Evolutionary conservation across 2,113 vertebrate genomes (phyloP).

Genomic region (Gambusia holbrooki): DNA sequence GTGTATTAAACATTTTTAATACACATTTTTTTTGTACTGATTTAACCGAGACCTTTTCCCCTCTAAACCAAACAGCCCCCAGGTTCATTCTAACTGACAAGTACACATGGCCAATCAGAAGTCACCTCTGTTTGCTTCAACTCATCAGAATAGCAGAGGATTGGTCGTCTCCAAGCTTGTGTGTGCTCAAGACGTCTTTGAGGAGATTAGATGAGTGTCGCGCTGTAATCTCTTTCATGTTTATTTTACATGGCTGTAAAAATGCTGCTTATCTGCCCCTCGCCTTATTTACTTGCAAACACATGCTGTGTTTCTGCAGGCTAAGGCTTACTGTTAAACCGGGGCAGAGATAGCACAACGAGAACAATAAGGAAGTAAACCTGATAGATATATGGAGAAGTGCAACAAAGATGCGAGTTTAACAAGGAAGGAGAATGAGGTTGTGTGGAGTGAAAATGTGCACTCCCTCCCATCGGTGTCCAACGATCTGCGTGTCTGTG

Average conservation of each 20-base stretch:
- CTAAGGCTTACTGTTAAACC: slow-evolving; percentile 29
- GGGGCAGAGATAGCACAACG: slow-evolving; percentile 4
- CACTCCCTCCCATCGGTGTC: slow-evolving; percentile 37
- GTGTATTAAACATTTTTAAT: too few relatives aligned
- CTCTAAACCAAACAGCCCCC: slow-evolving; percentile 10
- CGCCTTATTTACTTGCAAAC: slow-evolving; percentile 28
- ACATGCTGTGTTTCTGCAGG: slow-evolving; percentile 33
- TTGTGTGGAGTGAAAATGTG: slow-evolving; percentile 37
- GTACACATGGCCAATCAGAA: slow-evolving; percentile 43
- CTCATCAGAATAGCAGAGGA: slow-evolving; percentile 33
- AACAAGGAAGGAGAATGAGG: slow-evolving; percentile 27
- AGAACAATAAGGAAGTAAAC: slow-evolving; percentile 26
- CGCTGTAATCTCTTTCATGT: slow-evolving; percentile 64
- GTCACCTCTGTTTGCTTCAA: slow-evolving; percentile 12
- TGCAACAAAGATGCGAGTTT: slow-evolving; percentile 20
- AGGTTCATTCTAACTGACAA: slow-evolving; percentile 25
- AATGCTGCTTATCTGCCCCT: slow-evolving; percentile 53
- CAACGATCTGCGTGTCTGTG: slow-evolving; percentile 30
- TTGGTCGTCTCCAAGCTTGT: slow-evolving; percentile 11
- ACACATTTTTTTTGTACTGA: slow-evolving; percentile 7
- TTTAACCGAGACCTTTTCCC: slow-evolving; percentile 26
- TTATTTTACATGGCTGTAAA: slow-evolving; percentile 68
- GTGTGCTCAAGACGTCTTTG: slow-evolving; percentile 47
- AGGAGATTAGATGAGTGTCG: slow-evolving; percentile 56
- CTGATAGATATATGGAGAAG: slow-evolving; percentile 2